These are phyloP conservation scores for Pristionchus pacificus DNA, from an alignment of 1,140 invertebrate genomes.

Conservation along the genomic window DNA sequence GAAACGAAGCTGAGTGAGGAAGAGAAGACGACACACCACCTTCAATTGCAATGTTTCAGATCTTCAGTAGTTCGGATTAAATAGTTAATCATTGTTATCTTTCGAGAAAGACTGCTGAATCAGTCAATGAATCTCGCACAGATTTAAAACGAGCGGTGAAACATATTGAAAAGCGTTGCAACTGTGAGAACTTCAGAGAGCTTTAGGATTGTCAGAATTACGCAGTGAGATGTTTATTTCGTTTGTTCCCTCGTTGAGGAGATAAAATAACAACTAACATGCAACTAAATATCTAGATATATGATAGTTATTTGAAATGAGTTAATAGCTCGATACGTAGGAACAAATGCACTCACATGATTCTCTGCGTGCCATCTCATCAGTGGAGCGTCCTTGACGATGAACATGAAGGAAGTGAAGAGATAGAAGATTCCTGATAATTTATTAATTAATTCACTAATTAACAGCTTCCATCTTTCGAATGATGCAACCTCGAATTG, in stretches of 20 bases:
- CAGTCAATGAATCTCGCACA: not conserved
- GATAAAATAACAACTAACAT: no score
- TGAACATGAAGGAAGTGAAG: conserved; percentile 59
- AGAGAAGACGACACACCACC: conserved; percentile 53
- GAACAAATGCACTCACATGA: conserved; percentile 20
- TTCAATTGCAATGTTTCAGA: no score
- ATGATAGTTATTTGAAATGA: no score
- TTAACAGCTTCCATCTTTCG: no score
- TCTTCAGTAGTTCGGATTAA: not conserved
- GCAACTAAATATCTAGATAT: no score
- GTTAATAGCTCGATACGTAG: no score
- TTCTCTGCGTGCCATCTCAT: conserved; percentile 30
- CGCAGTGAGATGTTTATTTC: no score
- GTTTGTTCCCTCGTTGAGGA: no score
- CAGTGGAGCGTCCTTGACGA: conserved; percentile 50
- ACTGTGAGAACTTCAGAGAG: conserved; percentile 2
- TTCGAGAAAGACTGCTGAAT: not conserved
- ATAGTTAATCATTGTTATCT: not conserved
- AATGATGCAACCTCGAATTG: no score
- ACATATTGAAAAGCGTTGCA: not conserved
- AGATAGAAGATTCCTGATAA: conserved; percentile 52
- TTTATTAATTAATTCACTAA: no score
- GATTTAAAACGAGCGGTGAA: not conserved
- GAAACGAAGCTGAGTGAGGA: conserved; percentile 50
- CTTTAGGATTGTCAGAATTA: not conserved